A percentile compares a stretch with the other conserved stretches of the same genome.
phyloP scores from a whole-genome alignment of 1,140 invertebrate species.

The Drosophila parabipectinata region DNA sequence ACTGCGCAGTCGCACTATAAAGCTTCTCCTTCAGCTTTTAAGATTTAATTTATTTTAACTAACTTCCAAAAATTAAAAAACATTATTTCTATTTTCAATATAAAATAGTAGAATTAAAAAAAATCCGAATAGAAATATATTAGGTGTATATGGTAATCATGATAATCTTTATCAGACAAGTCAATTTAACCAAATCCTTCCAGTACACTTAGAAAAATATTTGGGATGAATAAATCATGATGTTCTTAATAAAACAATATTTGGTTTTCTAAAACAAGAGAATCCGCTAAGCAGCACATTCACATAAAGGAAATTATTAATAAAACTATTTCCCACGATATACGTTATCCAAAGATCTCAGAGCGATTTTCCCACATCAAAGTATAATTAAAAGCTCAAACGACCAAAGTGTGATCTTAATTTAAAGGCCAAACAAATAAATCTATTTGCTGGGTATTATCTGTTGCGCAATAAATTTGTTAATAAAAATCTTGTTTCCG shows the following conservation, averaged over 20 bases:
- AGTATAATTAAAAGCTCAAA: slow-evolving; percentile 1
- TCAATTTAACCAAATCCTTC: no score
- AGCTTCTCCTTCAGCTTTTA: background rate
- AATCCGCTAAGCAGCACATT: background rate
- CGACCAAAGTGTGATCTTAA: background rate
- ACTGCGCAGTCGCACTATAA: background rate
- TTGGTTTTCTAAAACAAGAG: background rate
- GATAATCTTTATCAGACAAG: no score
- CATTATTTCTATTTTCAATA: background rate
- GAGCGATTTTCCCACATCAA: background rate
- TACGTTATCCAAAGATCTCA: background rate
- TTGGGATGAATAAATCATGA: no score
- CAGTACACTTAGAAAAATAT: no score
- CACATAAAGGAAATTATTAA: background rate
- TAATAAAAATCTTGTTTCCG: no score
- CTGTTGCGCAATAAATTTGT: no score
- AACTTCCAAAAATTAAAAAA: background rate
- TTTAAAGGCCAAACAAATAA: slow-evolving; percentile 1
- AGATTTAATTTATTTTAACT: background rate
- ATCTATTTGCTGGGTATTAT: background rate
- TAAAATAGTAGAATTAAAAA: no score
- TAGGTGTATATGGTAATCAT: no score
- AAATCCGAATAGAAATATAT: no score
- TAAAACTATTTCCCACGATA: background rate
- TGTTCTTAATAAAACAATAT: no score